Evolutionary conservation across 2,888 invertebrate genomes (phyloP).

Genomic region (Melieria omissa): DNA sequence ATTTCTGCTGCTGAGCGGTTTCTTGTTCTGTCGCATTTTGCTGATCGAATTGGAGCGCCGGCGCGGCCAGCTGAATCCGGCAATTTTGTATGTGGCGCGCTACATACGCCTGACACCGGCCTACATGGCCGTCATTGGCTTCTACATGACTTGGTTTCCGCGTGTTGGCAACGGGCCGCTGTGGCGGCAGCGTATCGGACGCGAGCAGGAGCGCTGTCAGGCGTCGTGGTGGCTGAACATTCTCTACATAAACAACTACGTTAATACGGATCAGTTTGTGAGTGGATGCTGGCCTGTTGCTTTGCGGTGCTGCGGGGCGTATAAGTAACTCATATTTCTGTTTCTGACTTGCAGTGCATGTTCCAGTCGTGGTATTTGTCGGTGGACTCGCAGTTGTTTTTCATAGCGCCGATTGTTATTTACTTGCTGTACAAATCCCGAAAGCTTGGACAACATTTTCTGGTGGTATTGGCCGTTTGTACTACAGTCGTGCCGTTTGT

Average conservation of each 20-base stretch:
- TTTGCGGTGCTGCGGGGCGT: not conserved
- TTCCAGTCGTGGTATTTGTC: constrained; percentile 71
- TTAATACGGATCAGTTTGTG: constrained; percentile 70
- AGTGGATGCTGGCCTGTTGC: constrained; percentile 20
- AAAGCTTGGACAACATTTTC: constrained; percentile 70
- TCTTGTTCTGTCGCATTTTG: constrained; percentile 76
- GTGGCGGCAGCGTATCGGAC: constrained; percentile 74
- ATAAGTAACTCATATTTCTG: constrained; percentile 9
- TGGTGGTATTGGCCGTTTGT: constrained; percentile 68
- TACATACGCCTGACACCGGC: constrained; percentile 81
- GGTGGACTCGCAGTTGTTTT: constrained; percentile 75
- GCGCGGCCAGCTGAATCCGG: constrained; percentile 72
- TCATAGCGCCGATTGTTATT: constrained; percentile 75
- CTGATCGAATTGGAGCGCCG: constrained; percentile 76
- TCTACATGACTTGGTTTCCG: constrained; percentile 79
- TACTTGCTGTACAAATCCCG: constrained; percentile 76
- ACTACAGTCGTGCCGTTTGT: constrained; percentile 70
- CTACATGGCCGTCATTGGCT: constrained; percentile 76
- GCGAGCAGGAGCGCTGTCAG: constrained; percentile 71
- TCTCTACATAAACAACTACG: constrained; percentile 79
- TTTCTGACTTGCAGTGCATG: constrained; percentile 67
- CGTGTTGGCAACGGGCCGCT: constrained; percentile 79
- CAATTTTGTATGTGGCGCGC: constrained; percentile 73
- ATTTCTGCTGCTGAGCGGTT: constrained; percentile 77
- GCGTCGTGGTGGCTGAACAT: constrained; percentile 81